These are phyloP conservation scores for Diplolepis rosae DNA, from an alignment of 2,888 invertebrate genomes.

Conservation along the genomic window DNA sequence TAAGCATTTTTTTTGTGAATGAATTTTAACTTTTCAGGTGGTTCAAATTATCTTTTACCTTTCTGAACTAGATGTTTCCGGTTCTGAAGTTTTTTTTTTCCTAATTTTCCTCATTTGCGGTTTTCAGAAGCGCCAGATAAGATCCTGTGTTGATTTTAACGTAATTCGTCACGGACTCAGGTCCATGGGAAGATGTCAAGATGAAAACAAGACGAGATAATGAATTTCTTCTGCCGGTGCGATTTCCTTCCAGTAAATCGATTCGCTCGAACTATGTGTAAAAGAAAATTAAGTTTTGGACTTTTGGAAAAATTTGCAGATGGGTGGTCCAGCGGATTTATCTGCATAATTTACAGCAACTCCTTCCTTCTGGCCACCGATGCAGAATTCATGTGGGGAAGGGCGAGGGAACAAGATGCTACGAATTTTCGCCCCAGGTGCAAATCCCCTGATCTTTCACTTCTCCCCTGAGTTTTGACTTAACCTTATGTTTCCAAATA, in stretches of 20 bases:
- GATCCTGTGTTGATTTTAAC: neutral
- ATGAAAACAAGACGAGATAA: neutral
- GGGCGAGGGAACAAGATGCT: neutral
- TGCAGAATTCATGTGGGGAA: neutral
- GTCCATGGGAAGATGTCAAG: neutral
- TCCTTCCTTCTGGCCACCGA: constrained; percentile 2
- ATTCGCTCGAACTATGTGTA: neutral
- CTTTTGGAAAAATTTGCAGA: constrained; percentile 10
- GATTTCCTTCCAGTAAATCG: neutral
- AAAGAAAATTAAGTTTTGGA: constrained; percentile 15
- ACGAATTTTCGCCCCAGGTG: constrained; percentile 29
- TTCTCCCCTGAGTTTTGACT: neutral
- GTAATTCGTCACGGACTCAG: neutral
- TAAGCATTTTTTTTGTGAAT: too few species aligned
- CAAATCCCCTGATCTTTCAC: constrained; percentile 9
- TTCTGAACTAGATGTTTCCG: neutral
- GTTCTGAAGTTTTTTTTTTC: neutral
- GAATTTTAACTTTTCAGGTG: too few species aligned
- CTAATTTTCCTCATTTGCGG: neutral
- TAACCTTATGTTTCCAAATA: neutral
- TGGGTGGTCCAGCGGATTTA: constrained; percentile 16
- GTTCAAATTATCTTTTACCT: neutral
- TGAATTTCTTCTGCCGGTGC: neutral
- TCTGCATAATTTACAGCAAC: neutral
- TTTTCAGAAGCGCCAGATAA: neutral